Conservation (phyloP, 2,888 invertebrate genomes). For the Slavum lentiscoides region DNA sequence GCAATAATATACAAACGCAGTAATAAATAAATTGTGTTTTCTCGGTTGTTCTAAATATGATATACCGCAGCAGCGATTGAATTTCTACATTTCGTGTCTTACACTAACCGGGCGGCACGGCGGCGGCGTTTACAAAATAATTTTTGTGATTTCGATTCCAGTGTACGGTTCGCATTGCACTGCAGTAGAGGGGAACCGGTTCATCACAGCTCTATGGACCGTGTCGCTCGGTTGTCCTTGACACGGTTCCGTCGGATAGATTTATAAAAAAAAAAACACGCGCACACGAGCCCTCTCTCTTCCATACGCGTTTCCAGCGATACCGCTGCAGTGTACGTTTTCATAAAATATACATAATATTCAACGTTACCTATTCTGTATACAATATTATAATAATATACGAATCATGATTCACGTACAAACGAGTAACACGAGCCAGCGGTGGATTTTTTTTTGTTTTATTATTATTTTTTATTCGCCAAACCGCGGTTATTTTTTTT, state of each 20-base stretch:
- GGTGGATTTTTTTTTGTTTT: too few relatives aligned
- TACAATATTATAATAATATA: background rate
- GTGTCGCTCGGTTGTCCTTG: conserved; percentile 51
- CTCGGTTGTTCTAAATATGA: background rate
- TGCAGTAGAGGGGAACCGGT: conserved; percentile 51
- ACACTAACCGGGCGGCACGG: background rate
- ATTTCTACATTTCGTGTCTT: conserved; percentile 1
- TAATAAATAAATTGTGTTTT: background rate
- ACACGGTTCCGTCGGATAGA: conserved; percentile 52
- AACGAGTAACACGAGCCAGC: conserved; percentile 1
- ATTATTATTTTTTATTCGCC: conserved; percentile 8
- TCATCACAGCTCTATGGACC: conserved; percentile 52
- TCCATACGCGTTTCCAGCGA: conserved; percentile 27
- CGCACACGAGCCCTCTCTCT: conserved; percentile 40
- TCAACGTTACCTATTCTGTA: conserved; percentile 6
- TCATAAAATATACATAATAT: conserved; percentile 36
- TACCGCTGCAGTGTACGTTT: conserved; percentile 28
- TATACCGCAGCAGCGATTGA: too few relatives aligned
- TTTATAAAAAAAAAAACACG: conserved; percentile 16
- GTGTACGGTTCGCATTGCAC: conserved; percentile 25
- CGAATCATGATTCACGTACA: background rate
- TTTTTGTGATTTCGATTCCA: conserved; percentile 9
- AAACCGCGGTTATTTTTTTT: background rate
- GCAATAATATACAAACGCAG: too few relatives aligned
- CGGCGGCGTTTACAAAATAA: conserved; percentile 15